phyloP scores from a whole-genome alignment of 2,797 vertebrate genomes.

The Smutsia gigantea region DNA sequence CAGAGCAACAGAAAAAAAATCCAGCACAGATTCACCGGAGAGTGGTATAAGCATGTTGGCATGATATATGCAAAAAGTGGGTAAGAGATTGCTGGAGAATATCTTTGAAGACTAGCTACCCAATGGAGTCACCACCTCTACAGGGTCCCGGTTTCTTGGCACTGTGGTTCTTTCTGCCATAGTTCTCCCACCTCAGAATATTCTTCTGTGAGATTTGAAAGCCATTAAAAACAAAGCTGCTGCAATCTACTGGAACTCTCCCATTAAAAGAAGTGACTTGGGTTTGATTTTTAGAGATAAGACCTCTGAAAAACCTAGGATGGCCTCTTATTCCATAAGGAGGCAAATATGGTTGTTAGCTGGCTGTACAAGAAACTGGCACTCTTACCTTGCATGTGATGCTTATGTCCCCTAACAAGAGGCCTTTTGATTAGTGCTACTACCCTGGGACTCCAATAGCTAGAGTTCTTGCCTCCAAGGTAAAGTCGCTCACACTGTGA shows the following conservation, averaged over 20 bases:
- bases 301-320: background rate
- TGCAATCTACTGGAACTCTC: background rate
- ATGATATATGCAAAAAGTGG: rapidly evolving
- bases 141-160: background rate
- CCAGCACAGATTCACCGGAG: background rate
- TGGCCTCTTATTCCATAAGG: background rate
- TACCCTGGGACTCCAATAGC: background rate
- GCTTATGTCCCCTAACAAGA: background rate
- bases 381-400: background rate
- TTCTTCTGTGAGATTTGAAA: background rate
- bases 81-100: background rate
- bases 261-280: background rate
- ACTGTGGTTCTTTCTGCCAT: background rate
- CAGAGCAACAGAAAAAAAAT: background rate
- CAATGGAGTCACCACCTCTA: background rate
- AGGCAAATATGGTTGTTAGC: background rate
- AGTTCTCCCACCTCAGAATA: background rate
- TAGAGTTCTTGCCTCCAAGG: background rate
- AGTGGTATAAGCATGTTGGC: background rate
- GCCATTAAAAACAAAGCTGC: background rate
- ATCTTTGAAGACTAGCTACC: background rate
- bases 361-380: background rate
- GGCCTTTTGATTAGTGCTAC: background rate
- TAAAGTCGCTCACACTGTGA: background rate
- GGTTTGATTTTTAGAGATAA: conserved; percentile 33